A percentile compares a stretch with the other conserved stretches of the same genome.
Conservation (phyloP, 2,888 invertebrate genomes). For the Octodonta nipae region DNA sequence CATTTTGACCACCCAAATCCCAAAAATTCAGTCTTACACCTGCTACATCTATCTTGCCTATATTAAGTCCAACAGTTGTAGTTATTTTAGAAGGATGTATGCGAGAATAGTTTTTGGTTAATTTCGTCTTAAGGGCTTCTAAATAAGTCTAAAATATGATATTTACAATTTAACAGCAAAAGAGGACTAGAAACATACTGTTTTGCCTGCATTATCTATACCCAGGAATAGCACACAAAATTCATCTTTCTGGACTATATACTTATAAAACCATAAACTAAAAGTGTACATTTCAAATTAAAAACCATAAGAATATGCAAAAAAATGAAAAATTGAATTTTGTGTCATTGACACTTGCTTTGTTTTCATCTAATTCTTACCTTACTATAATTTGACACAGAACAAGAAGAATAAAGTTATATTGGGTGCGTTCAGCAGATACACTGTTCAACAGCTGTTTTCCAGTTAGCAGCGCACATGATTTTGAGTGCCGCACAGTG, state of each 20-base stretch:
- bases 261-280: conserved; percentile 87
- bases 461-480: no score
- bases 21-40: conserved; percentile 91
- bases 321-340: no score
- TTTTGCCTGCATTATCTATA: conserved; percentile 98
- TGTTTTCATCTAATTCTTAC: no score
- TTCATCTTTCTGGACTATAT: conserved; percentile 92
- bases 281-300: conserved; percentile 98
- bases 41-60: conserved; percentile 87
- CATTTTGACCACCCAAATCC: conserved; percentile 95
- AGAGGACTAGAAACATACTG: no score
- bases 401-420: no score
- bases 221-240: conserved; percentile 94
- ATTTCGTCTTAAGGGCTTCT: conserved; percentile 94
- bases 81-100: conserved; percentile 91
- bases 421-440: no score
- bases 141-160: conserved; percentile 88
- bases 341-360: no score
- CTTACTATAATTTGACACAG: no score
- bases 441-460: no score
- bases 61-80: conserved; percentile 94
- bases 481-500: no score
- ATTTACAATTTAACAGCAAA: no score
- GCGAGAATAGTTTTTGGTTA: conserved; percentile 83
- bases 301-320: no score